These are phyloP conservation scores for Cyanoderma ruficeps DNA, from an alignment of 2,113 vertebrate genomes.

Conservation along the genomic window DNA sequence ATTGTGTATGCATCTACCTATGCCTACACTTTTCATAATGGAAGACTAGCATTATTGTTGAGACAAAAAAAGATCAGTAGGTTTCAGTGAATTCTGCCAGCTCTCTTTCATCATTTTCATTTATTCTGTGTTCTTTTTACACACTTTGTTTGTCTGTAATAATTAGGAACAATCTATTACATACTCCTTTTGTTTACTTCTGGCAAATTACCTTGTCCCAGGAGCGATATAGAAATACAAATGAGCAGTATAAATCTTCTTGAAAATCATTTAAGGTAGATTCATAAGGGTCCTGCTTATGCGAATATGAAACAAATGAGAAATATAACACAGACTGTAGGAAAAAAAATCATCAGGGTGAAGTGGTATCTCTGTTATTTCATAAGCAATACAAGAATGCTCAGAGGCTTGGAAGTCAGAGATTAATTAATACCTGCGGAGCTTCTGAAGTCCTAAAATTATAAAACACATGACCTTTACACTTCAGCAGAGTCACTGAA, in stretches of 20 bases:
- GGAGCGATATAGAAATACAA: background rate
- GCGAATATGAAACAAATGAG: background rate
- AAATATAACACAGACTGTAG: background rate
- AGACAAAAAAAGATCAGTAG: background rate
- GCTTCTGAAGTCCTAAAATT: background rate
- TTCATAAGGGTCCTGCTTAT: background rate
- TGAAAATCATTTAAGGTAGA: background rate
- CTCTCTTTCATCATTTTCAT: background rate
- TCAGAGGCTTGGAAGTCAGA: background rate
- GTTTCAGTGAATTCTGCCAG: background rate
- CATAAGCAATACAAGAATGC: background rate
- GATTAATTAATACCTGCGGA: background rate
- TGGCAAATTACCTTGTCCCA: background rate
- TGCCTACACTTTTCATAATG: background rate
- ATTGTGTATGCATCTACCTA: background rate
- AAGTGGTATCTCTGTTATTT: background rate
- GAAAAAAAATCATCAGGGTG: background rate
- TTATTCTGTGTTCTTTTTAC: background rate
- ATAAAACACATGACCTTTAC: background rate
- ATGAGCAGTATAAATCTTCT: background rate
- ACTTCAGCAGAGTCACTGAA: background rate
- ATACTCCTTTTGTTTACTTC: background rate
- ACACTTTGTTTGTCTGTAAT: background rate
- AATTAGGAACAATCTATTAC: background rate
- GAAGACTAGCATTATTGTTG: background rate